These are phyloP conservation scores for Asteroscopus sphinx DNA, from an alignment of 2,888 invertebrate genomes.

Conservation along the genomic window DNA sequence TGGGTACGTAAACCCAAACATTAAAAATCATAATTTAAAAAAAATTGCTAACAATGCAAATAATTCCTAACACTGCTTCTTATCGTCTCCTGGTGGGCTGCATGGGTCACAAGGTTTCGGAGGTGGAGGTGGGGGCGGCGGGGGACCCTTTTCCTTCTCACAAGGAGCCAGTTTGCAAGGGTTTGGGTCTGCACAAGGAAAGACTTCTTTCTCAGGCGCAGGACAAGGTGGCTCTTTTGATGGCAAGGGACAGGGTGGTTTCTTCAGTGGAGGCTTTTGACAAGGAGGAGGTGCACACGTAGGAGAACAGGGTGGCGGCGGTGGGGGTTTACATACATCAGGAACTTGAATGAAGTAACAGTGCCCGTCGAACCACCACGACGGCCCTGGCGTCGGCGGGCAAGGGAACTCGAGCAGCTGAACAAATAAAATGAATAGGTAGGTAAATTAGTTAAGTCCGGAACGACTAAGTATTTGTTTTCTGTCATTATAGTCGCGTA, in stretches of 20 bases:
- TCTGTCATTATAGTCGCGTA: too few species aligned
- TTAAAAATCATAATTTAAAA: neutral
- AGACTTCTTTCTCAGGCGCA: too few species aligned
- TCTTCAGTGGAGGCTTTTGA: neutral
- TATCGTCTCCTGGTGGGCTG: neutral
- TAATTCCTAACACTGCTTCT: neutral
- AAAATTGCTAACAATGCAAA: too few species aligned
- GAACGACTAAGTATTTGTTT: too few species aligned
- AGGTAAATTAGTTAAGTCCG: too few species aligned
- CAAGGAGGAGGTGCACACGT: slow-evolving; percentile 8
- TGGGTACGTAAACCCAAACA: neutral
- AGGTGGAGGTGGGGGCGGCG: too few species aligned
- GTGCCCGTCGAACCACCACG: slow-evolving; percentile 85
- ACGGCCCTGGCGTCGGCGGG: slow-evolving; percentile 75
- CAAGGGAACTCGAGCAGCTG: slow-evolving; percentile 68
- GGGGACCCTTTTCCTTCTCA: too few species aligned
- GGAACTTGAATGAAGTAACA: slow-evolving; percentile 69
- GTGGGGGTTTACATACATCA: slow-evolving; percentile 14
- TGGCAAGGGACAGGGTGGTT: too few species aligned
- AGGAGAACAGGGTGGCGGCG: slow-evolving; percentile 10
- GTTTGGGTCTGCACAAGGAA: too few species aligned
- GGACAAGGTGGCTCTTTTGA: too few species aligned
- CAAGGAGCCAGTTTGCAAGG: too few species aligned
- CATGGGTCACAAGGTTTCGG: slow-evolving; percentile 5
- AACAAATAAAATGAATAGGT: too few species aligned